Evolutionary conservation across 2,888 invertebrate species (phyloP).

Genomic region (Mythimna loreyi): DNA sequence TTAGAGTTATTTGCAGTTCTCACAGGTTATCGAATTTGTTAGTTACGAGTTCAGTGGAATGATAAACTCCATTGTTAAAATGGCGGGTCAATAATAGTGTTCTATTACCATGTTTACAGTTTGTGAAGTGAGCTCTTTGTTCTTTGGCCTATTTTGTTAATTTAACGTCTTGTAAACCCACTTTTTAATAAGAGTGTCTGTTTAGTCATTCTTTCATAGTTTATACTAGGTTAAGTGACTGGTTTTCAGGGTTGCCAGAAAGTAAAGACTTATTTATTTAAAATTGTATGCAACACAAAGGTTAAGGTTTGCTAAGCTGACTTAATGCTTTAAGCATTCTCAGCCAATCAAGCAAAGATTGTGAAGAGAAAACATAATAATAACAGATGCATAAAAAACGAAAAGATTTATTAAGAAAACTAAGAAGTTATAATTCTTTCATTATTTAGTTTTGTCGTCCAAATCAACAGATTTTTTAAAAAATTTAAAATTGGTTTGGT

Average conservation of each 20-base stretch:
- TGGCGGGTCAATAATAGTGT: constrained; percentile 72
- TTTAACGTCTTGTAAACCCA: constrained; percentile 64
- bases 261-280: background rate
- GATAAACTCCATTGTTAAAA: constrained; percentile 84
- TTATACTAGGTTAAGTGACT: background rate
- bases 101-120: constrained; percentile 71
- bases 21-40: constrained; percentile 85
- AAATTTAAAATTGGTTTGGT: too few relatives aligned
- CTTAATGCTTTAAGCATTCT: too few relatives aligned
- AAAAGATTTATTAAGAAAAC: too few relatives aligned
- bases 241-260: background rate
- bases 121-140: constrained; percentile 76
- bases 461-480: background rate
- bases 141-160: constrained; percentile 74
- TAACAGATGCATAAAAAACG: too few relatives aligned
- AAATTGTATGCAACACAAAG: too few relatives aligned
- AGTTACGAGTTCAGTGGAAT: constrained; percentile 78
- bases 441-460: too few relatives aligned
- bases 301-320: too few relatives aligned
- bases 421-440: too few relatives aligned
- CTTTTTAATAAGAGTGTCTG: constrained; percentile 45
- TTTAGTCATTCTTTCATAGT: constrained; percentile 12
- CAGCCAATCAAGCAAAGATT: too few relatives aligned
- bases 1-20: constrained; percentile 81
- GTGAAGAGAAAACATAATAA: too few relatives aligned